Base-by-base conservation (phyloP, 1,140 invertebrate species). In the Paracyclopina nana region DNA sequence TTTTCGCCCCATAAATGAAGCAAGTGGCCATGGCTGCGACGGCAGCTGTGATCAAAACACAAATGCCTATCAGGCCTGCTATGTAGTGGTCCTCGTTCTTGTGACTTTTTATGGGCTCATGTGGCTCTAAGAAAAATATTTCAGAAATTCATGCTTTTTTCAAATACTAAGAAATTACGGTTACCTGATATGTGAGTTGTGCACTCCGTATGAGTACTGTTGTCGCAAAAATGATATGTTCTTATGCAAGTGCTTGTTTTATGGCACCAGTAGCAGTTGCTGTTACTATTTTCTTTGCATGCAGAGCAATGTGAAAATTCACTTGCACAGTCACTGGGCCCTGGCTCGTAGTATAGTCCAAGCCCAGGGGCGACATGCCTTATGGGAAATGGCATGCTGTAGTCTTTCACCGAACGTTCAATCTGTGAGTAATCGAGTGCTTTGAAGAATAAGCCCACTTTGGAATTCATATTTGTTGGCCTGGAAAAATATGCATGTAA, bases 241-340 rank as follows among this genome's bases (percentile, higher is more conserved):
- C 34, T 5, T 3, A 38, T n/a, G 20, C 34, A 38, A 8, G 34
- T 2, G 2, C 2, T 5, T 16, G 34, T 16, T 2, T 9, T 20
- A 38, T 38, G 34, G 34, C 34, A 38, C 34, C 34, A 38, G 20
- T 38, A 16, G 34, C 34, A 38, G 9, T 38, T 38, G 34, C 20
- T n/a, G n/a, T n/a, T n/a, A n/a, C n/a, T n/a, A n/a, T n/a, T n/a
- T n/a, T n/a, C n/a, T n/a, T n/a, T n/a, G n/a, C n/a, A n/a, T n/a
- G n/a, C n/a, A n/a, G n/a, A n/a, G n/a, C n/a, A n/a, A n/a, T n/a
- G n/a, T n/a, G n/a, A n/a, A n/a, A n/a, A n/a, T n/a, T n/a, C n/a
- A n/a, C n/a, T 9, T 38, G 34, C 8, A 38, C 34, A 38, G n/a
- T 20, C 14, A 38, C 2, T 9, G 34, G 34, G 20, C 14, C 34